Percentiles rank a stretch among this genome's conserved stretches.
Conservation (phyloP, 1,140 invertebrate species). For the Aleiodes sp. region DNA sequence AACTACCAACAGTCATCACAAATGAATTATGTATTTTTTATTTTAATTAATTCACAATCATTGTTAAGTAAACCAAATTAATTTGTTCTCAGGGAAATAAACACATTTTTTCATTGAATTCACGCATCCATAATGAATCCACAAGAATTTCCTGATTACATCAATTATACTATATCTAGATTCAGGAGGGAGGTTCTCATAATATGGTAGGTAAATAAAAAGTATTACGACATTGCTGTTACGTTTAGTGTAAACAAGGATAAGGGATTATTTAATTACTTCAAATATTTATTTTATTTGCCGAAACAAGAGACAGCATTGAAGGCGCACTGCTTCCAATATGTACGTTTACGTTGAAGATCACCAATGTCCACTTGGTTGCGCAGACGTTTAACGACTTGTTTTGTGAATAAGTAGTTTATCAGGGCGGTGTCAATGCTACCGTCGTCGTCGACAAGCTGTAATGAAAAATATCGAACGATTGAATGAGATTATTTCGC, state of each 20-base stretch:
- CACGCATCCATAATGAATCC: not conserved
- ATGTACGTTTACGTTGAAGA: constrained; percentile 70
- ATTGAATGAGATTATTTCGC: not conserved
- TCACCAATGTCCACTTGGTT: constrained; percentile 65
- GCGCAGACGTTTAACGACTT: constrained; percentile 67
- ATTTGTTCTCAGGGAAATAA: not conserved
- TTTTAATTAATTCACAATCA: too few species aligned
- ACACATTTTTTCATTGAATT: not conserved
- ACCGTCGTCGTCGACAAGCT: constrained; percentile 66
- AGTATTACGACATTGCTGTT: not conserved
- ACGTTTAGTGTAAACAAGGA: not conserved
- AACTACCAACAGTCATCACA: too few species aligned
- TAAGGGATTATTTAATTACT: not conserved
- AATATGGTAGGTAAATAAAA: not conserved
- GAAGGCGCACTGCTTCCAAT: constrained; percentile 75
- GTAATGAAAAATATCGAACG: constrained; percentile 26
- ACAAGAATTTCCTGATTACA: not conserved
- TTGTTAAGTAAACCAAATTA: too few species aligned
- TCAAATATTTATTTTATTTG: constrained; percentile 49
- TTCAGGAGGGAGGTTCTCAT: not conserved
- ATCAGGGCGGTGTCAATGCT: constrained; percentile 67
- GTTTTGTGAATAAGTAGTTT: constrained; percentile 70
- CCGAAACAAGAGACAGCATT: constrained; percentile 75
- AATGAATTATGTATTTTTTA: too few species aligned
- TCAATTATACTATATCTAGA: not conserved